Conservation (phyloP, 2,113 vertebrate species). For the Gallinago paraguaiae region DNA sequence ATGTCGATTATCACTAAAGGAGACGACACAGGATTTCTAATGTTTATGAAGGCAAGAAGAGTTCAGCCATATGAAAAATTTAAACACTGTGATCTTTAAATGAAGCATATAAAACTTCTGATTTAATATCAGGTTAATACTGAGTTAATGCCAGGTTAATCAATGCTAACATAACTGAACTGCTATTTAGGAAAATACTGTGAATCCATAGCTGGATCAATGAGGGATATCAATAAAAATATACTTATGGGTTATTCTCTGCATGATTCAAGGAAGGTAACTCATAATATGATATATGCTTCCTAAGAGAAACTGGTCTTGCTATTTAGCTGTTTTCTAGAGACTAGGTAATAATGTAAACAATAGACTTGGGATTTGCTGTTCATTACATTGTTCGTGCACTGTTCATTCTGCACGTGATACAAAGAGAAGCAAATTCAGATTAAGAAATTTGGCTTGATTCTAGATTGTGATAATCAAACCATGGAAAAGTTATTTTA, state of each 20-base stretch:
- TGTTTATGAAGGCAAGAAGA: neutral
- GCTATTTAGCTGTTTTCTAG: neutral
- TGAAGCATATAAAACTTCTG: neutral
- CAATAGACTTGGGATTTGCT: neutral
- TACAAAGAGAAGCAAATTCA: neutral
- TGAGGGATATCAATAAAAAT: neutral
- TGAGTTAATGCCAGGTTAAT: neutral
- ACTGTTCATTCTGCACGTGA: neutral
- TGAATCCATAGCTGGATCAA: neutral
- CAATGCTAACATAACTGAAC: neutral
- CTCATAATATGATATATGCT: neutral
- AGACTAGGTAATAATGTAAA: neutral
- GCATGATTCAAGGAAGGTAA: neutral
- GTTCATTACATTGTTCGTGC: accelerated
- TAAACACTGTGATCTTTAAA: neutral
- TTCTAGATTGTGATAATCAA: neutral
- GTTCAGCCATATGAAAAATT: neutral
- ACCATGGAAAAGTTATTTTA: neutral
- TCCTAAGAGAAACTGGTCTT: neutral
- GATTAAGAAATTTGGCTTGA: neutral
- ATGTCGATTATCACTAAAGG: neutral
- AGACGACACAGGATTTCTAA: neutral
- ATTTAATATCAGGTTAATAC: neutral
- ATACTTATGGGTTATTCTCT: neutral
- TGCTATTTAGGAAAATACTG: neutral